Percentiles rank a stretch among this genome's conserved stretches.
Conservation (phyloP, 2,888 invertebrate species). For the Acrobasis consociella region DNA sequence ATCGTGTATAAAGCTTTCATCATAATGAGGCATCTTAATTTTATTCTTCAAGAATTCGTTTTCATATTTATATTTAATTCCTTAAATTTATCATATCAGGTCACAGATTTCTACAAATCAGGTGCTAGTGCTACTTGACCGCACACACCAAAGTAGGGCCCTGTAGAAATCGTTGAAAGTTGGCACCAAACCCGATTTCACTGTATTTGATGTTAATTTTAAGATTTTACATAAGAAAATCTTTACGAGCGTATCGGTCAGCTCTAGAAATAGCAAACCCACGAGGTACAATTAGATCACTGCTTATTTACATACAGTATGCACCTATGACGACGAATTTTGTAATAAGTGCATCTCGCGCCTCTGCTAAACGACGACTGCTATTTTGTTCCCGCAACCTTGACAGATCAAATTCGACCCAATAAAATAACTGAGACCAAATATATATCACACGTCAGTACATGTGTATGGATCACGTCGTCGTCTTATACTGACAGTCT, state of each 20-base stretch:
- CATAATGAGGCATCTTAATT: slow-evolving; percentile 77
- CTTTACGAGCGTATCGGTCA: slow-evolving; percentile 41
- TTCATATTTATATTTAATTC: slow-evolving; percentile 41
- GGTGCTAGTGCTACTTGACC: slow-evolving; percentile 41
- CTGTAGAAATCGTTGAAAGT: slow-evolving; percentile 74
- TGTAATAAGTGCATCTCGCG: slow-evolving; percentile 58
- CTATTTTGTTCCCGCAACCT: slow-evolving; percentile 59
- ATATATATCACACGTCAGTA: slow-evolving; percentile 35
- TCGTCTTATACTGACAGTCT: slow-evolving; percentile 5
- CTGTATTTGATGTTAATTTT: slow-evolving; percentile 26
- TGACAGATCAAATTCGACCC: slow-evolving; percentile 58
- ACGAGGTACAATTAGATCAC: slow-evolving; percentile 77
- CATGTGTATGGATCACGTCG: slow-evolving; percentile 25
- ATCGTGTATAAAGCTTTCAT: slow-evolving; percentile 77
- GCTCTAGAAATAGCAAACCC: slow-evolving; percentile 68
- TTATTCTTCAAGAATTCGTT: slow-evolving; percentile 22
- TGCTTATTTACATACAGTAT: slow-evolving; percentile 73
- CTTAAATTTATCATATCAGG: slow-evolving; percentile 26
- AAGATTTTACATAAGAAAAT: background rate
- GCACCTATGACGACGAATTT: slow-evolving; percentile 47
- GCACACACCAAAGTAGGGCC: slow-evolving; percentile 60
- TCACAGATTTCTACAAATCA: slow-evolving; percentile 47
- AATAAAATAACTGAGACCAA: slow-evolving; percentile 40
- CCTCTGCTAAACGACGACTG: slow-evolving; percentile 52
- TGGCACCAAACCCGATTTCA: slow-evolving; percentile 46